These are phyloP conservation scores for Acleris sparsana DNA, from an alignment of 2,888 invertebrate species.

Conservation along the genomic window DNA sequence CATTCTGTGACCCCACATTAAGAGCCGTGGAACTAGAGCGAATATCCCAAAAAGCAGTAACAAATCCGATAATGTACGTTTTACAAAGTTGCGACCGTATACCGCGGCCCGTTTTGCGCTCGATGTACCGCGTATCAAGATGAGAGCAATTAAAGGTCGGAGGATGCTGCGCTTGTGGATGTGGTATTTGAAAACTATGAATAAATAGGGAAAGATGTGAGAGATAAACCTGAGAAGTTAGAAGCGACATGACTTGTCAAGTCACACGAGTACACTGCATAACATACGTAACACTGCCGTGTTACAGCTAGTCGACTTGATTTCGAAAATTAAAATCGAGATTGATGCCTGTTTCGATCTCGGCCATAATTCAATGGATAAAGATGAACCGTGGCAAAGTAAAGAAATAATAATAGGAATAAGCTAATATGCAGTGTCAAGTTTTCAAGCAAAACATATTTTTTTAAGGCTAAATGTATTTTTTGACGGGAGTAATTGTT, in stretches of 20 bases:
- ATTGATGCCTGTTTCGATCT: no score
- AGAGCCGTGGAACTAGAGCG: constrained; percentile 30
- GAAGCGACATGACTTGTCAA: not conserved
- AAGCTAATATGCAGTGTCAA: no score
- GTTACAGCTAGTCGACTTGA: no score
- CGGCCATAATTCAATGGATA: no score
- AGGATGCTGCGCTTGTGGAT: constrained; percentile 52
- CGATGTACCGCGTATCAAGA: constrained; percentile 83
- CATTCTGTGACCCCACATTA: constrained; percentile 2
- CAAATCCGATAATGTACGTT: constrained; percentile 76
- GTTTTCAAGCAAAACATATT: no score
- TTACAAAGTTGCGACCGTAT: constrained; percentile 77
- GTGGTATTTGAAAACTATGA: constrained; percentile 45
- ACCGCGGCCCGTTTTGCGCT: constrained; percentile 81
- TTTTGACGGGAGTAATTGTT: no score
- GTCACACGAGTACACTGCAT: no score
- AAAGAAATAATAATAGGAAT: no score
- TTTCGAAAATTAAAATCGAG: no score
- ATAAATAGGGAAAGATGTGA: not conserved
- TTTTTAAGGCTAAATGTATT: no score
- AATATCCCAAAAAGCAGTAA: constrained; percentile 47
- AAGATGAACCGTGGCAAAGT: no score
- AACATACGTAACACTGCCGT: no score
- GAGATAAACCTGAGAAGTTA: not conserved
- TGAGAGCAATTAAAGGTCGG: constrained; percentile 82